Base-by-base conservation (phyloP, 2,113 vertebrate species). In the Zosterops borbonicus region DNA sequence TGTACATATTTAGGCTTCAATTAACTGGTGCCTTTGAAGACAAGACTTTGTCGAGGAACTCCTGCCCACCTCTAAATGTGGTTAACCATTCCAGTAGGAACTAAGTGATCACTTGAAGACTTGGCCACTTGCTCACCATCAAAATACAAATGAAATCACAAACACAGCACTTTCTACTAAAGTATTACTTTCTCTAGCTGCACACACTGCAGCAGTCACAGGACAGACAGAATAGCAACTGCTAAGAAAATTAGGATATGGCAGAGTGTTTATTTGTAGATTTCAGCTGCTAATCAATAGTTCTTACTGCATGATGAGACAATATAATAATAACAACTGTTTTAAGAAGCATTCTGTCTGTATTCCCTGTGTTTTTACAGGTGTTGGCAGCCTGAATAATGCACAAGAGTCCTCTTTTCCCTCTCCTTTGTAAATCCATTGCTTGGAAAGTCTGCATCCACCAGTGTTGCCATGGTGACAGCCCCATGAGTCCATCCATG, bases 391-490 rank as follows among this genome's bases (percentile, higher is more conserved):
- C 11, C 49, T 79, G 53, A 71, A 84, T 78, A 94, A 91, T 64
- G 59, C 20, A 28, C 87, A 58, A 44, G 67, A 52, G 31, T 65
- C 44, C 53, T 87, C 63, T 84, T 73, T 59, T 44, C 58, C 53
- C 46, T 46, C 52, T 93, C 73, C 68, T 95, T 84, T 87, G 74
- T 89, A 84, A 92, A 70, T 33, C 55, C 68, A 87, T 63, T 67
- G 33, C 49, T 84, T 81, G 87, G 85, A 94, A 90, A 89, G 78
- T 76, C 83, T 95, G 77, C 80, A 93, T 94, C 92, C 85, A 49
- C 84, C 69, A 56, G 33, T 41, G 92, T 95, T 96, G 83, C 83
- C 83, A 93, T 94, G 80, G 95, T 60, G 52, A 94, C 79, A 90
- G 23, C 53, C 95, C 82, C 84, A 70, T 0, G 44, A 89, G 93